Conservation (phyloP, 2,888 invertebrate species). For the Conops quadrifasciatus region DNA sequence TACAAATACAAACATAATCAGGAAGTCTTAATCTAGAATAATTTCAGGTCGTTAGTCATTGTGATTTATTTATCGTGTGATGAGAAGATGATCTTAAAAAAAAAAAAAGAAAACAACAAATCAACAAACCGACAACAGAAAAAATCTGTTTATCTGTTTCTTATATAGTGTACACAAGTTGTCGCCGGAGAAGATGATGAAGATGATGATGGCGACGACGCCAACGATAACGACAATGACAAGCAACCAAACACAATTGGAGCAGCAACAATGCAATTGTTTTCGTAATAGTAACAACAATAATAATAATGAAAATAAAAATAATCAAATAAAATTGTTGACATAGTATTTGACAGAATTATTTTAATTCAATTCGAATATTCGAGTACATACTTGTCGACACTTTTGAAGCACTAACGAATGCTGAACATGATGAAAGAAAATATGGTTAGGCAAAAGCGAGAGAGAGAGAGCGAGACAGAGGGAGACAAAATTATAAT, state of each 20-base stretch:
- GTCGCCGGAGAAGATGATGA: neutral
- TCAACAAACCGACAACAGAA: no score
- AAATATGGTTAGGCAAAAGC: neutral
- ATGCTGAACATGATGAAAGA: neutral
- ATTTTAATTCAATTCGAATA: conserved; percentile 12
- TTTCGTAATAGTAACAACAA: neutral
- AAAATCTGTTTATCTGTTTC: no score
- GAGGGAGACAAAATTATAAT: neutral
- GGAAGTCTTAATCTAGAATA: conserved; percentile 35
- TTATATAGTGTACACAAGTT: no score
- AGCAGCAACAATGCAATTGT: neutral
- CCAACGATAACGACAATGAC: neutral
- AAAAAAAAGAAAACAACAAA: no score
- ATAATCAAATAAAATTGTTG: conserved; percentile 28
- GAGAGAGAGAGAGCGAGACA: neutral
- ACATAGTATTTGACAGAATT: conserved; percentile 21
- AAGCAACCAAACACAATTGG: neutral
- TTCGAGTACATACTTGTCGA: neutral
- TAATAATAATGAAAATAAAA: conserved; percentile 7
- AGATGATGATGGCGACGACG: neutral
- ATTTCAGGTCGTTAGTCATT: conserved; percentile 34
- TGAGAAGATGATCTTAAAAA: conserved; percentile 26
- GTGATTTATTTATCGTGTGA: conserved; percentile 14
- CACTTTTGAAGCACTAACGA: neutral
- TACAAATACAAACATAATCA: conserved; percentile 28